A percentile compares a stretch with the other conserved stretches of the same genome.
These are phyloP conservation scores for Octopus bimaculoides DNA, from an alignment of 1,140 invertebrate genomes.

Conservation along the genomic window DNA sequence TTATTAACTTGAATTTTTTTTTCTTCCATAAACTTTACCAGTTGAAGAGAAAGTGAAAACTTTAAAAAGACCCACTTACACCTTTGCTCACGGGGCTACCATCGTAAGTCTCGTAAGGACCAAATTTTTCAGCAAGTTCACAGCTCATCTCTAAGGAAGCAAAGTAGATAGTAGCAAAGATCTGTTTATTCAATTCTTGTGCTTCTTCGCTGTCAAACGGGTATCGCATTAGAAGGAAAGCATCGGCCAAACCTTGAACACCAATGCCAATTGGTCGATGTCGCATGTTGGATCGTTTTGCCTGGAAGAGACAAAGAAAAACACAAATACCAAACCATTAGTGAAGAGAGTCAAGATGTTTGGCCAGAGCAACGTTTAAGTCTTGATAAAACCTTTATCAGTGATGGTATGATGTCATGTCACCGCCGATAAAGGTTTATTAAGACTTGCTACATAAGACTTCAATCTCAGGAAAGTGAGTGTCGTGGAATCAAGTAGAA, in stretches of 20 bases:
- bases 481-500: no score
- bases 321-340: background rate
- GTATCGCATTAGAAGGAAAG: constrained; percentile 88
- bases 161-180: constrained; percentile 98
- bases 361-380: no score
- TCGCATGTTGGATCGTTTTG: constrained; percentile 79
- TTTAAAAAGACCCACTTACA: constrained; percentile 55
- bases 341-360: background rate
- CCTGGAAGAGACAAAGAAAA: constrained; percentile 54
- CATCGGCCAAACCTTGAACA: constrained; percentile 94
- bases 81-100: constrained; percentile 93
- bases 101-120: constrained; percentile 86
- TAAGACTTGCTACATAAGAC: no score
- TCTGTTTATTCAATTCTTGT: constrained; percentile 84
- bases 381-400: no score
- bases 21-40: constrained; percentile 3
- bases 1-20: background rate
- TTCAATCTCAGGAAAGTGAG: no score
- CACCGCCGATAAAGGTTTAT: no score
- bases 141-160: constrained; percentile 95
- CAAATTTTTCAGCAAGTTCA: constrained; percentile 84
- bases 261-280: constrained; percentile 96
- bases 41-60: background rate
- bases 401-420: no score
- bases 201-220: constrained; percentile 84